Evolutionary conservation across 2,113 vertebrate species (phyloP).

Genomic region (Zapus hudsonius): DNA sequence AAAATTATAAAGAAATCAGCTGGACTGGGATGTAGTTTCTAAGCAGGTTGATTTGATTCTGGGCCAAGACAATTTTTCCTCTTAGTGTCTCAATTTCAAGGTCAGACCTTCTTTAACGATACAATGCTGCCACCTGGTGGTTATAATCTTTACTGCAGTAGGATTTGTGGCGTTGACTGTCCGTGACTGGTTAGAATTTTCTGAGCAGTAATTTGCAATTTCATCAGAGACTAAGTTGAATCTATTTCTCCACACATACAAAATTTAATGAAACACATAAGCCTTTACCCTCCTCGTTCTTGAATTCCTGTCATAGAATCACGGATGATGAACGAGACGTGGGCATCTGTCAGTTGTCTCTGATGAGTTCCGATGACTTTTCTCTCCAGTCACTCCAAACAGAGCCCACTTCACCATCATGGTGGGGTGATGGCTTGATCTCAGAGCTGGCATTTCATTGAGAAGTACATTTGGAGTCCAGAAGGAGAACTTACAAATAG

Average conservation of each 20-base stretch:
- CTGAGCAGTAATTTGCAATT: background rate
- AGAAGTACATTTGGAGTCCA: background rate
- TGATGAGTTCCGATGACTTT: background rate
- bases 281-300: background rate
- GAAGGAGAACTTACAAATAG: background rate
- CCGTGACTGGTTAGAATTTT: background rate
- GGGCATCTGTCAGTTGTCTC: background rate
- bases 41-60: background rate
- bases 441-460: background rate
- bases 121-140: conserved; percentile 78
- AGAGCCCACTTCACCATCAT: background rate
- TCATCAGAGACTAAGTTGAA: conserved; percentile 31
- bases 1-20: conserved; percentile 1
- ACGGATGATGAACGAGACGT: background rate
- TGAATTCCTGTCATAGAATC: background rate
- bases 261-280: background rate
- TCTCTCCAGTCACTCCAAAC: background rate
- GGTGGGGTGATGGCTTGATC: background rate
- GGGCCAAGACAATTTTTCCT: background rate
- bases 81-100: background rate
- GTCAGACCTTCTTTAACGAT: conserved; percentile 35
- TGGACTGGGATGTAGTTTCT: background rate
- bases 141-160: background rate
- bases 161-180: background rate
- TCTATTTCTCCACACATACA: background rate